Base-by-base conservation (phyloP, 2,113 vertebrate species). In the Thunnus maccoyii region DNA sequence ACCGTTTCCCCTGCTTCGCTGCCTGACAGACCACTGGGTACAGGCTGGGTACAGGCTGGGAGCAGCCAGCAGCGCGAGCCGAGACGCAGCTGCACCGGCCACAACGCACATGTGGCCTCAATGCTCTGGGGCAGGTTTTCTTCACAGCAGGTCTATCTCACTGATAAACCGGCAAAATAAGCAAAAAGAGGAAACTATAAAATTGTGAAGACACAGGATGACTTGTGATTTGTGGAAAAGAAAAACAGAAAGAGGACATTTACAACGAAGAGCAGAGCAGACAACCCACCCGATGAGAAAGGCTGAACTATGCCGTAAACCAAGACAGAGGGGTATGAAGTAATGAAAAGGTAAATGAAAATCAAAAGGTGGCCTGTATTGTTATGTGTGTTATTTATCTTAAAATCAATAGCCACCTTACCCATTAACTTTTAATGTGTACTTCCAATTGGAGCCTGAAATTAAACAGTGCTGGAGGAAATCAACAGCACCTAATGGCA, bases 391-490 rank as follows among this genome's bases (percentile, higher is more conserved):
- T 94, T 95, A 94, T 95, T 94, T 94, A 95, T 94, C 91, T 90
- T 89, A 87, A 93, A 94, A 94, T 95, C 94, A 93, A 95, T 94
- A 94, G 82, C 88, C 74, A 93, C 88, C 93, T 93, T 90, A 86
- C 71, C 90, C 88, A 93, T 95, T 94, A 94, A 93, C 88, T 91
- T 94, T 94, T 93, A 94, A 95, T 94, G 92, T 87, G 88, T 83
- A 91, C 89, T 90, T 94, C 86, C 92, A 90, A 91, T 93, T 90
- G 91, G 88, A 91, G 91, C 88, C 88, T 93, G 93, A 93, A 95
- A 94, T 95, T 95, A 94, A 94, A 94, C 89, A 91, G 91, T 86
- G 89, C 93, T 92, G 67, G 86, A 91, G 86, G 90, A 93, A 91
- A 92, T 94, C 91, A 93, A 78, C 81, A 87, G 87, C 84, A 78